Evolutionary conservation across 1,140 invertebrate genomes (phyloP), one percentile per base, ranked within the genome.

Genomic region (Pseudomyrmex gracilis): DNA sequence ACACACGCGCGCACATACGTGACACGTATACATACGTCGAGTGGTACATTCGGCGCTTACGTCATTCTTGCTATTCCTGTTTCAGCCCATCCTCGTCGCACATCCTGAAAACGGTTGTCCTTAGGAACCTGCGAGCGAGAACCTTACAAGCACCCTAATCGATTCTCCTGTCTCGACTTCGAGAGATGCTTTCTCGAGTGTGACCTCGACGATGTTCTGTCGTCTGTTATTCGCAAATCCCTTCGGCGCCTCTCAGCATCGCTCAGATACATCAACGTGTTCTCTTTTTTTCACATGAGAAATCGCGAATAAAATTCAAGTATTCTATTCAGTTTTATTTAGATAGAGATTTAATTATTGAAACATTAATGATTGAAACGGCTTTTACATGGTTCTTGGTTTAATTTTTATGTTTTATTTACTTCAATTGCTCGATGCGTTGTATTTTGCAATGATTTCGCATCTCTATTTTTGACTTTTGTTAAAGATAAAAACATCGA

Each of bases 21-120:
- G 17, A 1, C 51, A 61, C 17, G 5, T n/a, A 45, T 53, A 67
- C 61, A 45, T 63, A 60, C n/a, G 85, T 43, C 20, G 22, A 15
- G 66, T 55, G 74, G 60, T 73, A 80, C 70, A 87, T 90, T 80
- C 83, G 89, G 76, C 74, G 90, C 88, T 91, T 91, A 89, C 90
- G 90, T 91, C 90, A 91, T 77, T 83, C 73, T 83, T 55, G 89
- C 85, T 90, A 90, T 91, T 91, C 88, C 89, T 90, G 89, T 90
- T 90, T 83, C 85, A 90, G 64, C 61, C 80, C 74, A 87, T 90
- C 89, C 85, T 63, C 71, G 45, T 2, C 82, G 66, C 63, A 51
- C 24, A 77, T 86, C 82, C 76, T 87, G 64, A 77, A 76, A 76
- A 71, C 57, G 63, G 55, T 34, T 78, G 63, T 78, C 77, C 73